Evolutionary conservation across 2,113 vertebrate species (phyloP).

Genomic region (Ardeotis arabs): DNA sequence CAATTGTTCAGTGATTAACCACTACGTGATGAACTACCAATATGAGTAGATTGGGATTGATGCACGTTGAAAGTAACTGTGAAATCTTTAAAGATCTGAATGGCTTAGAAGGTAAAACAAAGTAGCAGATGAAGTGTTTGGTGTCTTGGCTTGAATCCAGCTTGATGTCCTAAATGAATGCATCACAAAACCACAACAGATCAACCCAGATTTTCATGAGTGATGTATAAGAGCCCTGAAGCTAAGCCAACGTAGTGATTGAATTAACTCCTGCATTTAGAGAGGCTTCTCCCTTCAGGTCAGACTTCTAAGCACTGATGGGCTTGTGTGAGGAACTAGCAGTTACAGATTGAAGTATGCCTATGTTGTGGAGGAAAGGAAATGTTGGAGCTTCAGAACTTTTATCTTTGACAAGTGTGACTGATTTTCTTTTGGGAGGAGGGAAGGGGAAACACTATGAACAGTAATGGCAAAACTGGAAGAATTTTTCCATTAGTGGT

Average conservation of each 20-base stretch:
- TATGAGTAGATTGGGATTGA: not conserved
- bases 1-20: not conserved
- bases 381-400: constrained; percentile 40
- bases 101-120: constrained; percentile 28
- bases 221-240: constrained; percentile 46
- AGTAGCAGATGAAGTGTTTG: constrained; percentile 15
- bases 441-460: not conserved
- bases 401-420: constrained; percentile 45
- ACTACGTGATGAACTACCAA: not conserved
- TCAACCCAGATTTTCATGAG: constrained; percentile 64
- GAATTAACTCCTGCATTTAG: constrained; percentile 61
- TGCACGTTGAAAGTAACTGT: constrained; percentile 11
- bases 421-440: not conserved
- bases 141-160: constrained; percentile 47
- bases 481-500: constrained; percentile 3
- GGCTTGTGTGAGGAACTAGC: not conserved
- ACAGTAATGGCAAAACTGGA: not conserved
- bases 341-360: constrained; percentile 19
- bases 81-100: constrained; percentile 28
- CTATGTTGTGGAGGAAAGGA: not conserved
- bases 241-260: constrained; percentile 63
- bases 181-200: constrained; percentile 59
- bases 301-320: constrained; percentile 31
- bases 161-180: constrained; percentile 52
- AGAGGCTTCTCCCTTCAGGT: constrained; percentile 56